These are phyloP conservation scores for Cosmia pyralina DNA, from an alignment of 2,888 invertebrate genomes.

Conservation along the genomic window DNA sequence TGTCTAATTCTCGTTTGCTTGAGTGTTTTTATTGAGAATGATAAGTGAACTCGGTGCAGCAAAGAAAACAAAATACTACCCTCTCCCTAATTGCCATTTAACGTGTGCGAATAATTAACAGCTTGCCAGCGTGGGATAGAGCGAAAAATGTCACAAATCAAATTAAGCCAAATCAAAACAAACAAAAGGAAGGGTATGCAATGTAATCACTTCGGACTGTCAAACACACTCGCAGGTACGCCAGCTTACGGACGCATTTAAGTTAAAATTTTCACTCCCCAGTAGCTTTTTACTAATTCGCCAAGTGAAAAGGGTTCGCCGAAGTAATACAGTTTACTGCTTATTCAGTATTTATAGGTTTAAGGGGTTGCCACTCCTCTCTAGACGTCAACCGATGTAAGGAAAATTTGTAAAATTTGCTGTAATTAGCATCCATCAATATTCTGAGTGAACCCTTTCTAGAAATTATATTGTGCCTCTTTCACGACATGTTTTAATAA, in stretches of 20 bases:
- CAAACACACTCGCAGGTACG: constrained; percentile 88
- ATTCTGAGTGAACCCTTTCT: constrained; percentile 51
- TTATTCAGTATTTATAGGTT: constrained; percentile 90
- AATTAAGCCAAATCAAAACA: constrained; percentile 88
- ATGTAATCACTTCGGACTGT: constrained; percentile 89
- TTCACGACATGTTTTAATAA: constrained; percentile 42
- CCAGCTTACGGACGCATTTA: constrained; percentile 87
- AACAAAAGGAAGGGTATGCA: constrained; percentile 87
- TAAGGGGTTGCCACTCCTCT: constrained; percentile 85
- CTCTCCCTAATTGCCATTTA: constrained; percentile 56
- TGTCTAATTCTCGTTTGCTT: constrained; percentile 76
- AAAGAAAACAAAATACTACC: constrained; percentile 51
- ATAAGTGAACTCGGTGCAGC: constrained; percentile 48
- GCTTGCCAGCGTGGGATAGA: constrained; percentile 58
- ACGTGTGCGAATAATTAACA: constrained; percentile 64
- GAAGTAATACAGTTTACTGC: constrained; percentile 91
- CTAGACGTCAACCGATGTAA: constrained; percentile 82
- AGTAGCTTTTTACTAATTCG: constrained; percentile 90
- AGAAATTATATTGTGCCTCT: constrained; percentile 44
- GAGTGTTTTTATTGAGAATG: constrained; percentile 79
- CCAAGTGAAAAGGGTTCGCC: constrained; percentile 90
- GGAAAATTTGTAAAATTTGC: constrained; percentile 85
- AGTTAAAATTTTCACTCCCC: constrained; percentile 90
- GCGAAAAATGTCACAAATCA: constrained; percentile 87
- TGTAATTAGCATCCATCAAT: constrained; percentile 75